Percentiles rank a stretch among this genome's conserved stretches.
Evolutionary conservation across 2,888 invertebrate species (phyloP).

Genomic region (Calameuta idolon): DNA sequence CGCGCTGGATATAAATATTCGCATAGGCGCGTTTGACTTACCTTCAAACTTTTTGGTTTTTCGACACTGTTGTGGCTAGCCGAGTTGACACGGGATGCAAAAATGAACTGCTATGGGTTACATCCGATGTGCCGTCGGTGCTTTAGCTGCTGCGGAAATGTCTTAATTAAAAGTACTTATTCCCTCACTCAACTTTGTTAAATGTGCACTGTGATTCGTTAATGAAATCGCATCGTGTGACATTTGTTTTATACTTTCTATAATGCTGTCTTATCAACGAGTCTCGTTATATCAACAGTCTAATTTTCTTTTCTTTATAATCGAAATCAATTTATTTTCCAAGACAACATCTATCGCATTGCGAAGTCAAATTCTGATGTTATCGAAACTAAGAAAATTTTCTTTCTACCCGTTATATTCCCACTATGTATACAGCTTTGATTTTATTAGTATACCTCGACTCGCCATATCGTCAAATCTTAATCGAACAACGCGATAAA

Average conservation of each 20-base stretch:
- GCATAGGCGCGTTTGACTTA: not conserved
- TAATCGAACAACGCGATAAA: not conserved
- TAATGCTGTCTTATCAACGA: not conserved
- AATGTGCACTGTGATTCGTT: not conserved
- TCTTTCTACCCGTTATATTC: not conserved
- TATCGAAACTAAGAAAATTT: not conserved
- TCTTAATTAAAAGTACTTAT: not conserved
- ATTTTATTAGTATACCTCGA: not conserved
- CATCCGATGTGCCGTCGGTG: not conserved
- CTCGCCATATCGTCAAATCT: not conserved
- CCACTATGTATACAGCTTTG: not conserved
- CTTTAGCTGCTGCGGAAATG: not conserved
- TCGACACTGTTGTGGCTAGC: not conserved
- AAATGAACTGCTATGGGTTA: not conserved
- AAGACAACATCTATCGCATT: not conserved
- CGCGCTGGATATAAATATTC: not conserved
- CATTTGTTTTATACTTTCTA: not conserved
- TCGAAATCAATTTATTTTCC: not conserved
- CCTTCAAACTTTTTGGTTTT: not conserved
- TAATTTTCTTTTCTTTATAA: not conserved
- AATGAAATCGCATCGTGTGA: not conserved
- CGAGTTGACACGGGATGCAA: not conserved
- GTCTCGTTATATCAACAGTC: not conserved
- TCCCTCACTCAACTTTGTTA: not conserved
- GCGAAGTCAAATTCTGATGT: not conserved